These are phyloP conservation scores for Cebus imitator DNA, from an alignment of 2,113 vertebrate species.

Conservation along the genomic window DNA sequence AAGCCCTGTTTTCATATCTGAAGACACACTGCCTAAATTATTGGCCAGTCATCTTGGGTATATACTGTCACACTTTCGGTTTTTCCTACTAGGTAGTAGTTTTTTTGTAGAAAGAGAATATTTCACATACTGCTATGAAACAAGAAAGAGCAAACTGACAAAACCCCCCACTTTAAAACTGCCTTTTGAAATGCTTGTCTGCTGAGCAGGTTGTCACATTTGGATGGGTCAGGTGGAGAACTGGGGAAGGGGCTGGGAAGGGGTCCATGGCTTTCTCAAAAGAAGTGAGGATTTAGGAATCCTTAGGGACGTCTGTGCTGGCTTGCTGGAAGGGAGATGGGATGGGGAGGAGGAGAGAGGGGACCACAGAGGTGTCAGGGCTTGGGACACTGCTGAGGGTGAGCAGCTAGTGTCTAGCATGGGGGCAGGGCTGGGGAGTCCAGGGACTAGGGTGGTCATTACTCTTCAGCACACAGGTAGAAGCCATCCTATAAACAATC, in stretches of 20 bases:
- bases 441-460: not conserved
- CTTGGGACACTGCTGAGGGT: not conserved
- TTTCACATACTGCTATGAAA: not conserved
- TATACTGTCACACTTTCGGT: not conserved
- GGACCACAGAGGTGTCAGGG: fast-evolving
- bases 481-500: not conserved
- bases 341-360: not conserved
- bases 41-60: not conserved
- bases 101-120: not conserved
- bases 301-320: not conserved
- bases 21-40: not conserved
- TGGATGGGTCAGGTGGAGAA: not conserved
- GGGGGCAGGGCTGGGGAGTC: not conserved
- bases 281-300: too few relatives aligned
- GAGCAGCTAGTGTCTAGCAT: not conserved
- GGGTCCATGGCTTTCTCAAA: not conserved
- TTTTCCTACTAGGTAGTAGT: not conserved
- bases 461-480: not conserved
- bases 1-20: not conserved
- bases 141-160: not conserved
- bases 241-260: not conserved
- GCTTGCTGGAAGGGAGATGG: not conserved
- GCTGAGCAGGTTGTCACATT: not conserved
- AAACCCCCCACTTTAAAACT: not conserved
- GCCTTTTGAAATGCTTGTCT: not conserved